Conservation (phyloP, 2,113 vertebrate genomes). For the Stomatorhinus ivindoensis region DNA sequence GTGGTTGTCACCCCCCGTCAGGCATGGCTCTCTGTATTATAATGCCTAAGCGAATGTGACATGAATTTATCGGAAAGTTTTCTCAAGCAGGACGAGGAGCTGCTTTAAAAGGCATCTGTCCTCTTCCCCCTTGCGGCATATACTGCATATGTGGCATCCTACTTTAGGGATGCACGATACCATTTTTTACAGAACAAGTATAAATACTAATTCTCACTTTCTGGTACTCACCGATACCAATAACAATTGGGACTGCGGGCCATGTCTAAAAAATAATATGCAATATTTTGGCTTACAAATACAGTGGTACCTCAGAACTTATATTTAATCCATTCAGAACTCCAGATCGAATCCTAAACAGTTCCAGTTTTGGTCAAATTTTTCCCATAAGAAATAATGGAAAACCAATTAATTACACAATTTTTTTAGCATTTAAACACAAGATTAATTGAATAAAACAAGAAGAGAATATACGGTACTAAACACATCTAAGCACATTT, state of each 20-base stretch:
- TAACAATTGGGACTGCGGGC: background rate
- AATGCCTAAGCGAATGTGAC: background rate
- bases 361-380: no score
- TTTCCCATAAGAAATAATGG: no score
- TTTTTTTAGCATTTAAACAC: no score
- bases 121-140: background rate
- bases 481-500: no score
- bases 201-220: background rate
- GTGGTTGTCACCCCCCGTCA: background rate
- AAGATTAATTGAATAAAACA: no score
- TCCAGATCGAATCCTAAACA: no score
- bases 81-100: background rate
- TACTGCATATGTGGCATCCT: background rate
- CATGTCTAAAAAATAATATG: background rate
- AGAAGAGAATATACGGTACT: no score
- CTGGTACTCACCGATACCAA: background rate
- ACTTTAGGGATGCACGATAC: background rate
- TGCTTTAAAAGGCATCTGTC: background rate
- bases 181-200: background rate
- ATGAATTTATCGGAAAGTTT: slow-evolving; percentile 6
- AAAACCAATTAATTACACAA: no score
- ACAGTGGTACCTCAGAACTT: no score
- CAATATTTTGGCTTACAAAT: background rate
- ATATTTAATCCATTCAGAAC: no score
- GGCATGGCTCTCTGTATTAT: background rate